These are phyloP conservation scores for Penelope pileata DNA, from an alignment of 2,113 vertebrate genomes.

Conservation along the genomic window DNA sequence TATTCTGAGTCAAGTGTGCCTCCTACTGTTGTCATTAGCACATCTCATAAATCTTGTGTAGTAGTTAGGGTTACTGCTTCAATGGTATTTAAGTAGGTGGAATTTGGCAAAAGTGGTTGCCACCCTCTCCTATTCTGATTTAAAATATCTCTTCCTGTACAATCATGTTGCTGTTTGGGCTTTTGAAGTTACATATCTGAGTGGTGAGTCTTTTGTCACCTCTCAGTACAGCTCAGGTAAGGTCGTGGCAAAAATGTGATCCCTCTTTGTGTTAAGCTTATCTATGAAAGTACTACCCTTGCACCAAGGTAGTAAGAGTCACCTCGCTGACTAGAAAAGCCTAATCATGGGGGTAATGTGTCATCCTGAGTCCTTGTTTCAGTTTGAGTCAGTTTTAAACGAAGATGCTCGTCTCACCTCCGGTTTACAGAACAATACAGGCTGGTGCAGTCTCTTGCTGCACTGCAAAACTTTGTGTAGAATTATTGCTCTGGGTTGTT, in stretches of 20 bases:
- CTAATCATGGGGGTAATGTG: neutral
- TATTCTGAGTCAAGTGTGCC: constrained; percentile 61
- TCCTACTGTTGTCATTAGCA: constrained; percentile 66
- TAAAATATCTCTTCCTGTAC: neutral
- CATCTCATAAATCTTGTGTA: neutral
- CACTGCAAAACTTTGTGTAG: neutral
- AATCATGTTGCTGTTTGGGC: neutral
- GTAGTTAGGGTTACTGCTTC: neutral
- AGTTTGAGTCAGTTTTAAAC: neutral
- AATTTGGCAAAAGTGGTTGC: neutral
- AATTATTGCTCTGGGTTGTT: neutral
- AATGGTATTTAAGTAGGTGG: neutral
- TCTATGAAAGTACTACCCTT: no score
- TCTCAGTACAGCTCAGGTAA: neutral
- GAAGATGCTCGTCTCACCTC: neutral
- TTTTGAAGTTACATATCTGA: neutral
- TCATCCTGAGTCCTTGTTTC: neutral
- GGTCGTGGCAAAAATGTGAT: neutral
- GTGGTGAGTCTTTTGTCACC: neutral
- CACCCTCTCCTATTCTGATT: neutral
- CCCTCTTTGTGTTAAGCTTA: neutral
- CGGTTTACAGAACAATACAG: neutral
- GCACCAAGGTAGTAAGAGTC: neutral
- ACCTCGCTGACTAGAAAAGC: neutral
- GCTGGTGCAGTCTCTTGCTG: neutral